phyloP scores from a whole-genome alignment of 64 coral and sea anemone genomes.

The Pocillopora verrucosa region DNA sequence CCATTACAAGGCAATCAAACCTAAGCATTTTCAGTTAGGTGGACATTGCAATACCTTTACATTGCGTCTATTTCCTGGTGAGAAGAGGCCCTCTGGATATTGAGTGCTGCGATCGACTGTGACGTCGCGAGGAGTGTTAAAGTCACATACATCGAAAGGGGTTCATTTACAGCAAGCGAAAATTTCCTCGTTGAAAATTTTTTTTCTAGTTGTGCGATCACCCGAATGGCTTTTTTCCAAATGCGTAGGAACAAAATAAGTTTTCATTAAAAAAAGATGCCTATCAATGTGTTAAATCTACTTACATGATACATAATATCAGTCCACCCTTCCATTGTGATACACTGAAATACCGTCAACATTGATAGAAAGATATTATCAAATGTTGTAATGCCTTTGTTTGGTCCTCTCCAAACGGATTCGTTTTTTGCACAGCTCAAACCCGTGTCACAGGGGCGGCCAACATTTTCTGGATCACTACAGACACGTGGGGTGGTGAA shows the following conservation, averaged over 20 bases:
- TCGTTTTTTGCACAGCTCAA: constrained; percentile 53
- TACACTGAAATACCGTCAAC: constrained; percentile 97
- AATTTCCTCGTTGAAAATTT: background rate
- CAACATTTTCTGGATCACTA: constrained; percentile 22
- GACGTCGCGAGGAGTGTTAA: too few species aligned
- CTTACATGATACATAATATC: constrained; percentile 99
- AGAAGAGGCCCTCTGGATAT: too few species aligned
- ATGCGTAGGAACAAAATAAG: background rate
- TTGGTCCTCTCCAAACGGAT: constrained; percentile 71
- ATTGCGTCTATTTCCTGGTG: too few species aligned
- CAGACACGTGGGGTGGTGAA: constrained; percentile 66
- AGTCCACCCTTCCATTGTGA: constrained; percentile 99
- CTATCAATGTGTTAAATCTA: background rate
- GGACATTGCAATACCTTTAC: too few species aligned
- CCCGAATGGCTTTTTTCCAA: too few species aligned
- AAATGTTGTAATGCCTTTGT: constrained; percentile 91
- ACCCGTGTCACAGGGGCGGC: constrained; percentile 41
- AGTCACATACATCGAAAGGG: too few species aligned
- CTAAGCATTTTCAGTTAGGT: too few species aligned
- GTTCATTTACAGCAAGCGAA: too few species aligned
- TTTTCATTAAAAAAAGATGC: background rate
- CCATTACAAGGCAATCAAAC: too few species aligned
- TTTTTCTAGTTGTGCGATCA: too few species aligned
- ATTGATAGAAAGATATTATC: constrained; percentile 99
- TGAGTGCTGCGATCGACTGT: too few species aligned